Percentiles rank a stretch among this genome's conserved stretches.
Conservation (phyloP, 2,797 vertebrate species). For the Chiloscyllium punctatum region DNA sequence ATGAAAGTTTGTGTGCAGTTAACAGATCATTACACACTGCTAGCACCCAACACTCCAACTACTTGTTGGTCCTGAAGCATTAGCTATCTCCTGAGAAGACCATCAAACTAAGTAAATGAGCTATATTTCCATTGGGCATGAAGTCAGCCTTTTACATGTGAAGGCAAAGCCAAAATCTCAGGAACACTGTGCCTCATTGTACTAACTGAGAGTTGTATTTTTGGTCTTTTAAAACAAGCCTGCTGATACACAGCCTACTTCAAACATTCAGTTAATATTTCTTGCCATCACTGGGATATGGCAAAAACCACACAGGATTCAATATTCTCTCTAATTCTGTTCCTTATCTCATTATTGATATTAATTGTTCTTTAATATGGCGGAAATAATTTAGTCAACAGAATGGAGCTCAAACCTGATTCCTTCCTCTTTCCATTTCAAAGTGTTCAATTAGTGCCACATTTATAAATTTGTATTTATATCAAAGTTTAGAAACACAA, state of each 20-base stretch:
- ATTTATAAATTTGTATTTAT: background rate
- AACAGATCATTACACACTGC: background rate
- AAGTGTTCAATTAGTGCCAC: background rate
- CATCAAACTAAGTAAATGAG: background rate
- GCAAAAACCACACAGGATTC: background rate
- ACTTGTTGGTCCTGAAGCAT: background rate
- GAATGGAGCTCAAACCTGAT: background rate
- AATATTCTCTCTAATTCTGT: background rate
- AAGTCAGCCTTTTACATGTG: background rate
- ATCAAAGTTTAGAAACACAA: background rate
- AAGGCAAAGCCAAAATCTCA: background rate
- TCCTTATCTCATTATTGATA: background rate
- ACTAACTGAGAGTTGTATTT: background rate
- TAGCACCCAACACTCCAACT: background rate
- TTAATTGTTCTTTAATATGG: background rate
- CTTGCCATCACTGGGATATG: background rate
- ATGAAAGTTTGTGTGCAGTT: background rate
- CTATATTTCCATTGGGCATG: background rate
- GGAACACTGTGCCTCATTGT: background rate
- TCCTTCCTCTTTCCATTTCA: background rate
- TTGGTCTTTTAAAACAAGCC: background rate
- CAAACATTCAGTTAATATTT: background rate
- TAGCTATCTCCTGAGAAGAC: background rate
- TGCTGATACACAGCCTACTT: background rate
- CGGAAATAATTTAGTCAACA: background rate